Evolutionary conservation across 30 jellyfish, hydroid and myxozoan genomes (phyloP).

Genomic region (Hydractinia echinata): DNA sequence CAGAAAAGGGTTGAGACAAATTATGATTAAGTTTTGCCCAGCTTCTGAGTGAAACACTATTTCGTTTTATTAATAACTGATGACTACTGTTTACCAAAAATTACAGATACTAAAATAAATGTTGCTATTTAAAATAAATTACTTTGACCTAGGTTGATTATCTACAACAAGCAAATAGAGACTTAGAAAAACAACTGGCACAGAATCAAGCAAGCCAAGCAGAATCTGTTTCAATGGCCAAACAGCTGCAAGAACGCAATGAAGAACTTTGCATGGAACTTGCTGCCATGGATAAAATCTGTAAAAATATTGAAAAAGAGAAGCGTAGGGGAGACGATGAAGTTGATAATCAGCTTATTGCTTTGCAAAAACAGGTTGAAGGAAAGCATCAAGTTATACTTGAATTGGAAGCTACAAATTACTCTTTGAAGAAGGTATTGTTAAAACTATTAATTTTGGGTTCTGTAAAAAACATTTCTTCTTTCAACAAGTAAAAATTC

Average conservation of each 20-base stretch:
- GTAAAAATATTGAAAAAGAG: conserved; percentile 50
- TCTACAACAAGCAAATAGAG: conserved; percentile 90
- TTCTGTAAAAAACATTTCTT: neutral
- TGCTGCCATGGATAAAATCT: conserved; percentile 60
- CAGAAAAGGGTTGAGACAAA: too few relatives aligned
- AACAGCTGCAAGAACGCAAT: conserved; percentile 69
- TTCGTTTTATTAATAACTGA: too few relatives aligned
- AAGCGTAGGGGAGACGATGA: conserved; percentile 36
- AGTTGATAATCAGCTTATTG: conserved; percentile 41
- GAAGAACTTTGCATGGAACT: conserved; percentile 88
- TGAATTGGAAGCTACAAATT: conserved; percentile 61
- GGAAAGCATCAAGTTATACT: conserved; percentile 45
- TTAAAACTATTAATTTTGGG: neutral
- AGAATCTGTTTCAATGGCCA: conserved; percentile 43
- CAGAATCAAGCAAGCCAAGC: conserved; percentile 49
- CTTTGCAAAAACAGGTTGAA: conserved; percentile 53
- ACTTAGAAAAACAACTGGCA: conserved; percentile 67
- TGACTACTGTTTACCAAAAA: too few relatives aligned
- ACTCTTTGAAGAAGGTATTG: conserved; percentile 69
- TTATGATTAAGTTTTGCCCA: too few relatives aligned
- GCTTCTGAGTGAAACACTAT: too few relatives aligned
- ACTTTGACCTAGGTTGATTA: conserved; percentile 68
- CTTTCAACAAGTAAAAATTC: neutral
- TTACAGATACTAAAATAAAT: neutral
- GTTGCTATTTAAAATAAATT: neutral